Percentiles rank a stretch among this genome's conserved stretches.
Evolutionary conservation across 1,140 invertebrate genomes (phyloP).

Genomic region (Rhagoletis zephyria): DNA sequence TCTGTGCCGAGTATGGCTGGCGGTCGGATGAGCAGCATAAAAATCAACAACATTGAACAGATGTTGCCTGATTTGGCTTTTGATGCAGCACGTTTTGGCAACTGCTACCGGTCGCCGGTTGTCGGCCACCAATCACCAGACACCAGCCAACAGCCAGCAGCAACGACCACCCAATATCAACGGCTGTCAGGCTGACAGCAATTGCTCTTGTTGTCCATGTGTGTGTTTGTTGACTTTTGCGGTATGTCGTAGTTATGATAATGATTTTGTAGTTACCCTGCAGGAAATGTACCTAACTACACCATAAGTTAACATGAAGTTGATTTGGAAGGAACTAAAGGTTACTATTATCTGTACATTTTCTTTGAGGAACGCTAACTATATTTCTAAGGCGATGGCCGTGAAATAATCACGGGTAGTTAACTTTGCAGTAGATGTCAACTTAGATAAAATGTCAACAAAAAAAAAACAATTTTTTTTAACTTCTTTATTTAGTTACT

Average conservation of each 20-base stretch:
- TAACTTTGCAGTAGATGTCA: too few species aligned
- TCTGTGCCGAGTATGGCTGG: neutral
- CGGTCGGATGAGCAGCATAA: constrained; percentile 27
- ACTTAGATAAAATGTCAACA: too few species aligned
- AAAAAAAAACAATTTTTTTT: too few species aligned
- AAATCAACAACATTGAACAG: constrained; percentile 43
- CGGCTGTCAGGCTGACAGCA: neutral
- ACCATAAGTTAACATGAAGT: too few species aligned
- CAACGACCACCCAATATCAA: neutral
- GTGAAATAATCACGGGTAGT: too few species aligned
- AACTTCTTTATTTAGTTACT: too few species aligned
- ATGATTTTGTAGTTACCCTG: neutral
- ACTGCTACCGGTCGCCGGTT: constrained; percentile 9
- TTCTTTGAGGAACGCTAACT: too few species aligned
- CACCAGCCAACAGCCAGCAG: neutral
- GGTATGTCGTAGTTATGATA: constrained; percentile 26
- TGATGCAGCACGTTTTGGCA: constrained; percentile 31
- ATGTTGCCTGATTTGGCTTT: constrained; percentile 50
- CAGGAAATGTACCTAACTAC: too few species aligned
- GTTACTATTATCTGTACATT: too few species aligned
- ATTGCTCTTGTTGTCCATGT: neutral
- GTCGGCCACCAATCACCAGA: constrained; percentile 1
- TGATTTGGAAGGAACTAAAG: too few species aligned
- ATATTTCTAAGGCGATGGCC: too few species aligned
- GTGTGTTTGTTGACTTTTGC: neutral